A percentile compares a stretch with the other conserved stretches of the same genome.
Evolutionary conservation across 2,888 invertebrate genomes (phyloP).

Genomic region (Trachelus troglodyta): DNA sequence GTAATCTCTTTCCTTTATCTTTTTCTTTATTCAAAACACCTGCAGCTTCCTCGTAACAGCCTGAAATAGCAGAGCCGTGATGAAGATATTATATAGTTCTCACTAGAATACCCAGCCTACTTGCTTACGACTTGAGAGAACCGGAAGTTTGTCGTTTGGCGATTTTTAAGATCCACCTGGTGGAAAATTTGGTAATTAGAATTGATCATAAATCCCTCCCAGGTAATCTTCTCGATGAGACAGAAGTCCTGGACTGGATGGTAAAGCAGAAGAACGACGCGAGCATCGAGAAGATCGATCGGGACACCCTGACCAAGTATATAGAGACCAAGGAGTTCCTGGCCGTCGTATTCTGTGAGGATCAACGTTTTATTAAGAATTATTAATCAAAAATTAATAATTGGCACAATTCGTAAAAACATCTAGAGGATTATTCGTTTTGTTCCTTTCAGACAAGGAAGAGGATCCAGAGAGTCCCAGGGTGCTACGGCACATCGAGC

Average conservation of each 20-base stretch:
- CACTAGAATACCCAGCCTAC: too few relatives aligned
- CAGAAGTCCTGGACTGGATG: conserved; percentile 91
- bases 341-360: conserved; percentile 93
- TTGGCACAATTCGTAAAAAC: background rate
- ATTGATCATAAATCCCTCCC: conserved; percentile 41
- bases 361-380: conserved; percentile 27
- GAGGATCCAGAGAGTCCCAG: conserved; percentile 84
- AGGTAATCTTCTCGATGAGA: conserved; percentile 83
- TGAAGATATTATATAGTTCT: too few relatives aligned
- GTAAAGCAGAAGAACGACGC: conserved; percentile 90
- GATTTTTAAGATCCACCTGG: too few relatives aligned
- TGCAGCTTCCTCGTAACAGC: too few relatives aligned
- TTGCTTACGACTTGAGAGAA: too few relatives aligned
- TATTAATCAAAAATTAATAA: too few relatives aligned
- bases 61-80: too few relatives aligned
- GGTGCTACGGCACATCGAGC: conserved; percentile 85
- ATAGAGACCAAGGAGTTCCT: conserved; percentile 92
- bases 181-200: too few relatives aligned
- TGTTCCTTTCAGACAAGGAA: conserved; percentile 75
- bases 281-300: conserved; percentile 89
- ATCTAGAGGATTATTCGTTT: background rate
- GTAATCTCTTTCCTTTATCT: too few relatives aligned
- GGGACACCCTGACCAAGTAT: conserved; percentile 84
- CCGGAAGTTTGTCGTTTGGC: too few relatives aligned
- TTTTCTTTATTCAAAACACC: too few relatives aligned